Percentiles rank a stretch among this genome's conserved stretches.
Evolutionary conservation across 2,113 vertebrate species (phyloP).

Genomic region (Halcyon malimbica): DNA sequence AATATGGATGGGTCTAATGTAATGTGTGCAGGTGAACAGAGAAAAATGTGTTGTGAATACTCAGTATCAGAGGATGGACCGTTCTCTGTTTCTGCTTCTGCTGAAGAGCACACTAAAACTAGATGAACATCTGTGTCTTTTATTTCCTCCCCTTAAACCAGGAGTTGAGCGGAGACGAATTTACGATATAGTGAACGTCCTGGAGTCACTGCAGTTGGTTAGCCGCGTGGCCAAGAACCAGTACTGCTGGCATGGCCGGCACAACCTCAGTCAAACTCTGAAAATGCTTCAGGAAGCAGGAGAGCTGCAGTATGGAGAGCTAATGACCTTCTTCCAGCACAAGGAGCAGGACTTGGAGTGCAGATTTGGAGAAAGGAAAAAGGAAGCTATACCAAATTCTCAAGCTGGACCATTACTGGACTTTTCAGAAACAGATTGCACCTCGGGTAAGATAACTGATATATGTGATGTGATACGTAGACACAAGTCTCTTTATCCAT

Average conservation of each 20-base stretch:
- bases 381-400: conserved; percentile 36
- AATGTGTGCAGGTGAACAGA: neutral
- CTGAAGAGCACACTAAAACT: neutral
- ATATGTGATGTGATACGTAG: neutral
- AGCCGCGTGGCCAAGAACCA: conserved; percentile 94
- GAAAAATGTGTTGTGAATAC: neutral
- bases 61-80: neutral
- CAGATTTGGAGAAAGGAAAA: conserved; percentile 63
- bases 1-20: neutral
- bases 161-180: conserved; percentile 93
- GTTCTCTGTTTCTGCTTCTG: neutral
- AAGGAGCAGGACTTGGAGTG: conserved; percentile 72
- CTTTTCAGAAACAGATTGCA: conserved; percentile 73
- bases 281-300: conserved; percentile 82
- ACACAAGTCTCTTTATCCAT: neutral
- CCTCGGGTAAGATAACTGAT: conserved; percentile 76
- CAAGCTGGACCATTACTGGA: conserved; percentile 69
- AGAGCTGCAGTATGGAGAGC: conserved; percentile 85
- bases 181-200: conserved; percentile 93
- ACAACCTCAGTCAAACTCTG: conserved; percentile 83
- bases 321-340: conserved; percentile 78
- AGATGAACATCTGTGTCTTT: neutral
- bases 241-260: conserved; percentile 90
- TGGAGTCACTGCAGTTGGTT: conserved; percentile 90
- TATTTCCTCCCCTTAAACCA: conserved; percentile 42